Conservation (phyloP, 2,797 vertebrate species). For the Cottoperca gobio region DNA sequence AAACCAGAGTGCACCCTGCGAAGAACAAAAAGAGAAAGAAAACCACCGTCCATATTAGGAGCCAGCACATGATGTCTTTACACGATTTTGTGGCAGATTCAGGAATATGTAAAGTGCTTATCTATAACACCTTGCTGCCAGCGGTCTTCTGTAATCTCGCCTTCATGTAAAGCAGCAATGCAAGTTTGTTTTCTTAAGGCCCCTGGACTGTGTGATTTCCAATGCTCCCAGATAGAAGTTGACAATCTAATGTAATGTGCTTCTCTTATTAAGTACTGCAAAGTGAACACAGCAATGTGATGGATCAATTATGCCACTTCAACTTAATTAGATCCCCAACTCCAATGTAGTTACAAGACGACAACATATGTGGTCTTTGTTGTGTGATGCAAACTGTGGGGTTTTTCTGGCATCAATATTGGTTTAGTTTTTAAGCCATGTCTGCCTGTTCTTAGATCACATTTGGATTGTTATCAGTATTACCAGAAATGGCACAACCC, state of each 20-base stretch:
- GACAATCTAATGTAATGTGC: neutral
- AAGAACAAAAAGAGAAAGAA: constrained; percentile 20
- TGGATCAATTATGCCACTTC: neutral
- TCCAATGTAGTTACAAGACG: too few relatives aligned
- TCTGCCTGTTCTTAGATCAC: neutral
- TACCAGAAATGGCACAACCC: neutral
- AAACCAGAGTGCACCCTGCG: constrained; percentile 42
- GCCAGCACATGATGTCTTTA: neutral
- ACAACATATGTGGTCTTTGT: neutral
- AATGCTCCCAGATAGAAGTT: neutral
- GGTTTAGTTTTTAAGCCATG: too few relatives aligned
- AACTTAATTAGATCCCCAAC: neutral
- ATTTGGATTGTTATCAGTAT: neutral
- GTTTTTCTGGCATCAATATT: neutral
- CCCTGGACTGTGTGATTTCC: neutral
- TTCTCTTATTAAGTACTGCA: neutral
- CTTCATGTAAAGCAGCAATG: neutral
- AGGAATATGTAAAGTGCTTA: neutral
- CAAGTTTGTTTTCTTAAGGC: neutral
- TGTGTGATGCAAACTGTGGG: too few relatives aligned
- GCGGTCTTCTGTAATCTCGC: neutral
- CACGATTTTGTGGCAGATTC: neutral
- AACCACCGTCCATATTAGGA: constrained; percentile 1
- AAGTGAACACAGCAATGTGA: neutral
- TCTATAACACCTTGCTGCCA: neutral